phyloP scores from a whole-genome alignment of 2,797 vertebrate species.

The Vipera ursinii region DNA sequence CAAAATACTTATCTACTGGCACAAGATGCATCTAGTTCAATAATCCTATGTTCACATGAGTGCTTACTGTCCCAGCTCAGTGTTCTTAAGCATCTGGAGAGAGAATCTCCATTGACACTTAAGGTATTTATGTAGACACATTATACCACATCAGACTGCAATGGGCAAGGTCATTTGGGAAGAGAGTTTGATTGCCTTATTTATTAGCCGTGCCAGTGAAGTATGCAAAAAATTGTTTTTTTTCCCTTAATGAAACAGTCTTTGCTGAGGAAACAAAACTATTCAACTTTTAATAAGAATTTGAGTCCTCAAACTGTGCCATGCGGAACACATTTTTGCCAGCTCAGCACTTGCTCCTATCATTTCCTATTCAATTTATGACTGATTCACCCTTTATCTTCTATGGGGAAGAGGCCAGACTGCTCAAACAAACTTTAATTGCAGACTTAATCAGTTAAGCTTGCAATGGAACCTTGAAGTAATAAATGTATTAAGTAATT shows the following conservation, averaged over 20 bases:
- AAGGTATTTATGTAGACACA: not conserved
- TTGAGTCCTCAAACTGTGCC: not conserved
- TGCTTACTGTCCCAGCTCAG: not conserved
- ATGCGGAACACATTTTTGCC: not conserved
- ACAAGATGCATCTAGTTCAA: not conserved
- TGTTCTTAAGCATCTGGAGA: not conserved
- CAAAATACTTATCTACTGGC: not conserved
- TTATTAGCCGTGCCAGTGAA: not conserved
- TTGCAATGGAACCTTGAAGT: not conserved
- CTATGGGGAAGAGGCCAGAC: not conserved
- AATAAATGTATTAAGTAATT: not conserved
- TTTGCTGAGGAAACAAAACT: not conserved
- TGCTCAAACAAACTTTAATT: not conserved
- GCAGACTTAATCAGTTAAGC: not conserved
- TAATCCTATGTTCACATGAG: not conserved
- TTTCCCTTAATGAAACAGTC: not conserved
- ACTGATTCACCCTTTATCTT: constrained; percentile 12
- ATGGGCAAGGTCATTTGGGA: not conserved
- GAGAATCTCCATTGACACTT: not conserved
- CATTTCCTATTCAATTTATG: constrained; percentile 11
- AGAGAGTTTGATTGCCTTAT: not conserved
- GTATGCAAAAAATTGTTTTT: constrained; percentile 7
- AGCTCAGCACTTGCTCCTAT: constrained; percentile 2
- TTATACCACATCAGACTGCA: not conserved
- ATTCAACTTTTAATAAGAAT: constrained; percentile 6